Evolutionary conservation across 2,888 invertebrate species (phyloP), one percentile per base, ranked within the genome.

Genomic region (Andrena bicolor): DNA sequence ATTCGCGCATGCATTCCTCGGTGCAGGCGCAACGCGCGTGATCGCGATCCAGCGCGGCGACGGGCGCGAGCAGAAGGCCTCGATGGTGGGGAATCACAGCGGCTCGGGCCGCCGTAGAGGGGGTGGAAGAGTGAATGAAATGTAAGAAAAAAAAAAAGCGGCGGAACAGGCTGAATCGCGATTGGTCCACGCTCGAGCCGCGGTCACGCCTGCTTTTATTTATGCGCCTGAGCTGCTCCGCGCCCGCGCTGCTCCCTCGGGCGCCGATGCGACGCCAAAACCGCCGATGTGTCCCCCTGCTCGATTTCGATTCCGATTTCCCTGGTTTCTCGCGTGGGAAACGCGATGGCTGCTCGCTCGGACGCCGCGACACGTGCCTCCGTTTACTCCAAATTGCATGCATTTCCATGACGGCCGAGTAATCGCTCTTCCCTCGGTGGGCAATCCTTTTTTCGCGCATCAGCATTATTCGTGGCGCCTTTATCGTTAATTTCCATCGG

Each of bases 141-240:
- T 74, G 68, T 79, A 72, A 78, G 71, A 73, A 28, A 65, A 71
- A 80, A 66, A 83, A 83, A 76, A 84, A 72, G 76, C 89, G 86
- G 87, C 86, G 86, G 82, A 82, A 82, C 82, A 80, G 78, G 77
- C 85, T 84, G 89, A 85, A 89, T 87, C 86, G 86, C 84, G 86
- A 91, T 92, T 92, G 91, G 91, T 87, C 88, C 90, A 87, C 78
- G 74, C 80, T 66, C 72, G 74, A 49, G 83, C 83, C 79, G 70
- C 82, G 88, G 89, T 89, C 89, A 91, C 92, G 92, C 92, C 92
- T 89, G 90, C 85, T 74, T 90, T 90, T 89, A 91, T 91, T 88
- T 87, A 80, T 80, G 82, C 85, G 80, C 75, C 74, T 49, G 51
- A 23, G 51, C 23, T 10, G 53, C 28, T 70, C 71, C 56, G 58